Evolutionary conservation across 2,113 vertebrate genomes (phyloP).

Genomic region (Isichthys henryi): DNA sequence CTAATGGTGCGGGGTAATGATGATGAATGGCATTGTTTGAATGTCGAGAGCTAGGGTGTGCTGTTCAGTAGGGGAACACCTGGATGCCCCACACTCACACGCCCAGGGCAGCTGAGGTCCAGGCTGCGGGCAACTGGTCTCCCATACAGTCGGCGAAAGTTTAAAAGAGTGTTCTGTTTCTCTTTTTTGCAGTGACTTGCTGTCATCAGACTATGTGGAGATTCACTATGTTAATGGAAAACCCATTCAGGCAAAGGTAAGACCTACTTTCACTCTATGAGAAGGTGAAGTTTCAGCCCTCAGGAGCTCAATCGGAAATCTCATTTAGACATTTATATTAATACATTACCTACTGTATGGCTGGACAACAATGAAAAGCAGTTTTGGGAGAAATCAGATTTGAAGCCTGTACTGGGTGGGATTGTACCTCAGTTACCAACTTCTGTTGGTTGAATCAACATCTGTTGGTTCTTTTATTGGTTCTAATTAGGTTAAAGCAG

Average conservation of each 20-base stretch:
- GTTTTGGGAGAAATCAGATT: not conserved
- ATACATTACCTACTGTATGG: not conserved
- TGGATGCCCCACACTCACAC: not conserved
- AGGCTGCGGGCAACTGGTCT: not conserved
- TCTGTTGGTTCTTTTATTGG: not conserved
- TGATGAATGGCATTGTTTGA: not conserved
- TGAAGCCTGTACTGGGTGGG: not conserved
- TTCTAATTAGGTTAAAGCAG: not conserved
- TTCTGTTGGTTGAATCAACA: not conserved
- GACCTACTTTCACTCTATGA: not conserved
- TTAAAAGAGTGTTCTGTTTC: slow-evolving; percentile 14
- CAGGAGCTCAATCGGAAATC: not conserved
- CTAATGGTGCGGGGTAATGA: not conserved
- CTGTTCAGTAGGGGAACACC: not conserved
- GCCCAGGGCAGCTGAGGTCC: not conserved
- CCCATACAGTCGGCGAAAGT: not conserved
- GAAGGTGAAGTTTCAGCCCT: not conserved
- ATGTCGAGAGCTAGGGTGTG: not conserved
- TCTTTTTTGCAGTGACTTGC: slow-evolving; percentile 72
- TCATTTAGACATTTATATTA: not conserved
- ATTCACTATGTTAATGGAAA: slow-evolving; percentile 87
- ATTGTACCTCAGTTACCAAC: not conserved
- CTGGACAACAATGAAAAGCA: not conserved
- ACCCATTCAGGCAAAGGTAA: slow-evolving; percentile 83
- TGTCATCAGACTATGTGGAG: slow-evolving; percentile 92